phyloP scores from a whole-genome alignment of 2,797 vertebrate genomes.

The Chiroxiphia lanceolata region DNA sequence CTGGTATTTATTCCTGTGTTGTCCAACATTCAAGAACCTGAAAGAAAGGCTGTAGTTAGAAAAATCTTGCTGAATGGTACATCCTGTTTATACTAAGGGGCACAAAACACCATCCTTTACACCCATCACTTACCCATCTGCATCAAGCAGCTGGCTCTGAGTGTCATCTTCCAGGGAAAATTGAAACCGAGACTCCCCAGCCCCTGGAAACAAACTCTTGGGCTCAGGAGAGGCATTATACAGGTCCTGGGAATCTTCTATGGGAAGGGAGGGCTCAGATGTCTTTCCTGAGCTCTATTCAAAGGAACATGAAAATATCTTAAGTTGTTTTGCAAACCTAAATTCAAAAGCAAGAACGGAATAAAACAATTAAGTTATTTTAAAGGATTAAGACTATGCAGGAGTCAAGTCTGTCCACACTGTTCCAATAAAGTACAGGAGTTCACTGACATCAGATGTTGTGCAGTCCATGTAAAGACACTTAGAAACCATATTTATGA shows the following conservation, averaged over 20 bases:
- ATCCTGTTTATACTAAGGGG: background rate
- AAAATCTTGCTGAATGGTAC: background rate
- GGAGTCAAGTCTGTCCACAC: background rate
- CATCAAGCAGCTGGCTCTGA: slow-evolving; percentile 94
- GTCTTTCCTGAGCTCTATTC: slow-evolving; percentile 93
- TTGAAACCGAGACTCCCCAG: slow-evolving; percentile 84
- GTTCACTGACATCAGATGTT: background rate
- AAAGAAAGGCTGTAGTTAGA: background rate
- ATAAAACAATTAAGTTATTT: background rate
- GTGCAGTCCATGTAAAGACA: rapidly evolving
- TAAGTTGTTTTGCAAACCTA: background rate
- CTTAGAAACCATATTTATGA: background rate
- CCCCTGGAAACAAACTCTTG: slow-evolving; percentile 75
- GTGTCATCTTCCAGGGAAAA: slow-evolving; percentile 94
- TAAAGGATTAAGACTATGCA: background rate
- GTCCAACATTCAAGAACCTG: slow-evolving; percentile 82
- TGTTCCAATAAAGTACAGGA: background rate
- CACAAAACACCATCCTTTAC: background rate
- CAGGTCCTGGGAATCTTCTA: slow-evolving; percentile 87
- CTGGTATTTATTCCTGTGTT: slow-evolving; percentile 78
- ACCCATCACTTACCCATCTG: slow-evolving; percentile 84
- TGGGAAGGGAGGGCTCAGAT: slow-evolving; percentile 90
- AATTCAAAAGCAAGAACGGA: background rate
- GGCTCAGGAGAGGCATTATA: slow-evolving; percentile 84
- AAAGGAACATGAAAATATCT: slow-evolving; percentile 3